Percentiles rank a stretch among this genome's conserved stretches.
Conservation (phyloP, 1,140 invertebrate genomes). For the Diabrotica virgifera region DNA sequence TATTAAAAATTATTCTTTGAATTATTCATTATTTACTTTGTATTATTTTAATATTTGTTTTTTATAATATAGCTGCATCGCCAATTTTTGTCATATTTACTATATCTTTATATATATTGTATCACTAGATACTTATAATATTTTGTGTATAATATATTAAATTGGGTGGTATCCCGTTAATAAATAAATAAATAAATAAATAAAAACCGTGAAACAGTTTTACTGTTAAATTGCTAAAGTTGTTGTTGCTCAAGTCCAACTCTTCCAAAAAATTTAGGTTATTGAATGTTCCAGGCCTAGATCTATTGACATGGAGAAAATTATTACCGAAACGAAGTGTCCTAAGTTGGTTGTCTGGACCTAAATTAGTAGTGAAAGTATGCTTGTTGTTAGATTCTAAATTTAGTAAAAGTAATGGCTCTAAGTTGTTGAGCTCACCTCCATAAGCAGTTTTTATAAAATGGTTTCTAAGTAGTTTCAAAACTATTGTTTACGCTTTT, state of each 20-base stretch:
- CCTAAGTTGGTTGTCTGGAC: conserved; percentile 29
- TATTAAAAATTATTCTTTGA: no score
- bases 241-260: conserved; percentile 35
- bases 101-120: no score
- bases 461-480: conserved; percentile 43
- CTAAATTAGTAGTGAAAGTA: conserved; percentile 19
- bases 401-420: conserved; percentile 53
- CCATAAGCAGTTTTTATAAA: conserved; percentile 53
- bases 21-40: no score
- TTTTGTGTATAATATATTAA: no score
- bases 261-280: conserved; percentile 34
- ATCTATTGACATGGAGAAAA: conserved; percentile 46
- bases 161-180: no score
- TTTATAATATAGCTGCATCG: no score
- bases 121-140: no score
- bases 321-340: conserved; percentile 36
- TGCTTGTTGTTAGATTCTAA: conserved; percentile 35
- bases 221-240: conserved; percentile 25
- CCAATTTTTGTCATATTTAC: no score
- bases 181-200: no score
- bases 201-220: conserved; percentile 29
- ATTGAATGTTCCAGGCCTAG: conserved; percentile 45
- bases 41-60: no score
- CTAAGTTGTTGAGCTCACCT: conserved; percentile 54
- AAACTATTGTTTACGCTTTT: conserved; percentile 57